A percentile compares a stretch with the other conserved stretches of the same genome.
Conservation (phyloP, 1,140 invertebrate genomes). For the Philopotamus ludificatus region DNA sequence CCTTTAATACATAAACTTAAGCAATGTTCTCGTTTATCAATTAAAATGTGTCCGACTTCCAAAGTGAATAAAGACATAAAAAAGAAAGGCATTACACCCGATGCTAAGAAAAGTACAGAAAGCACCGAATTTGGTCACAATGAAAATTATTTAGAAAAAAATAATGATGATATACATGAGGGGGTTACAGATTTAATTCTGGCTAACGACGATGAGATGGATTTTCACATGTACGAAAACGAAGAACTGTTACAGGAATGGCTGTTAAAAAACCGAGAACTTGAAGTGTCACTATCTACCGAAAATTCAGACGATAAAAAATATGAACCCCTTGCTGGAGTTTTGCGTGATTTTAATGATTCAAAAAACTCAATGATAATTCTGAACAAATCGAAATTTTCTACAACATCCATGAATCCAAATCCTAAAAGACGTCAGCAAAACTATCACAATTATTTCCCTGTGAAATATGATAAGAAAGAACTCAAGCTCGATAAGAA, state of each 20-base stretch:
- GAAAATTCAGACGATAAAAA: background rate
- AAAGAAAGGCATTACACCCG: background rate
- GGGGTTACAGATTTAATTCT: constrained; percentile 8
- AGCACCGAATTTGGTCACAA: background rate
- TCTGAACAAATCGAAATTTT: background rate
- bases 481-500: constrained; percentile 19
- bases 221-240: constrained; percentile 39
- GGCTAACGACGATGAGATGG: constrained; percentile 18
- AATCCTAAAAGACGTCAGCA: background rate
- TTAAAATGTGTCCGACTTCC: constrained; percentile 19
- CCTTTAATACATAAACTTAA: constrained; percentile 27
- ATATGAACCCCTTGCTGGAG: background rate
- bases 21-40: constrained; percentile 20
- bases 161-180: background rate
- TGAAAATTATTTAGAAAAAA: background rate
- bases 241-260: constrained; percentile 55
- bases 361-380: background rate
- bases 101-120: background rate
- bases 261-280: constrained; percentile 53
- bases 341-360: background rate
- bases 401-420: background rate
- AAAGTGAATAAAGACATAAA: background rate
- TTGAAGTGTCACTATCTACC: constrained; percentile 48
- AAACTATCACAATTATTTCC: constrained; percentile 1
- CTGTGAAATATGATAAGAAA: constrained; percentile 1